Percentiles rank a stretch among this genome's conserved stretches.
Evolutionary conservation across 53 echinoderm and acorn worm species (phyloP).

Genomic region (Astropecten irregularis): DNA sequence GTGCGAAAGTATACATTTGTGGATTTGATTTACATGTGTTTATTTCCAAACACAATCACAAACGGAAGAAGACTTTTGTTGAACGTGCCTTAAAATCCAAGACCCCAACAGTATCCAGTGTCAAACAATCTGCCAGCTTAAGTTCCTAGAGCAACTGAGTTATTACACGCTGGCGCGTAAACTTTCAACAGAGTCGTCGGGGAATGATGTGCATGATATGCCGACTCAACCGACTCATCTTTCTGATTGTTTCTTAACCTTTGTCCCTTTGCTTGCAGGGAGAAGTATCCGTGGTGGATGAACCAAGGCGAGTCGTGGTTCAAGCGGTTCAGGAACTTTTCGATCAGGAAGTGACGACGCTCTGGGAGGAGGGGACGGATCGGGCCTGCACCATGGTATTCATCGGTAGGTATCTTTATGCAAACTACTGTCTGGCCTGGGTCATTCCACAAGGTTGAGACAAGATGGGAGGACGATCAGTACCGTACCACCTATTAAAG

Average conservation of each 20-base stretch:
- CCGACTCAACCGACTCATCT: no score
- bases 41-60: slow-evolving; percentile 27
- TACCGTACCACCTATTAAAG: no score
- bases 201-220: slow-evolving; percentile 9
- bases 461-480: no score
- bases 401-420: slow-evolving; percentile 68
- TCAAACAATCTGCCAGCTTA: neutral
- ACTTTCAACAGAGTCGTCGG: slow-evolving; percentile 35
- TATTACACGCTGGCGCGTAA: neutral
- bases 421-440: no score
- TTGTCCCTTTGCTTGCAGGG: slow-evolving; percentile 70
- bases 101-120: neutral
- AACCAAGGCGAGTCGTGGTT: slow-evolving; percentile 80
- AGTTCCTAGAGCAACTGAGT: neutral
- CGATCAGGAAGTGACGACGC: slow-evolving; percentile 88
- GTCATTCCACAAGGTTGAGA: no score
- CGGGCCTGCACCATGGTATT: slow-evolving; percentile 86
- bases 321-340: slow-evolving; percentile 95
- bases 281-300: slow-evolving; percentile 76
- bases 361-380: slow-evolving; percentile 59
- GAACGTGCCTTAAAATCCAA: neutral
- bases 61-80: neutral
- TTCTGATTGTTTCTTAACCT: slow-evolving; percentile 33
- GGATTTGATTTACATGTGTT: slow-evolving; percentile 11
- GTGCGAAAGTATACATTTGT: no score